phyloP scores from a whole-genome alignment of 2,888 invertebrate genomes.

The Geotrupes spiniger region DNA sequence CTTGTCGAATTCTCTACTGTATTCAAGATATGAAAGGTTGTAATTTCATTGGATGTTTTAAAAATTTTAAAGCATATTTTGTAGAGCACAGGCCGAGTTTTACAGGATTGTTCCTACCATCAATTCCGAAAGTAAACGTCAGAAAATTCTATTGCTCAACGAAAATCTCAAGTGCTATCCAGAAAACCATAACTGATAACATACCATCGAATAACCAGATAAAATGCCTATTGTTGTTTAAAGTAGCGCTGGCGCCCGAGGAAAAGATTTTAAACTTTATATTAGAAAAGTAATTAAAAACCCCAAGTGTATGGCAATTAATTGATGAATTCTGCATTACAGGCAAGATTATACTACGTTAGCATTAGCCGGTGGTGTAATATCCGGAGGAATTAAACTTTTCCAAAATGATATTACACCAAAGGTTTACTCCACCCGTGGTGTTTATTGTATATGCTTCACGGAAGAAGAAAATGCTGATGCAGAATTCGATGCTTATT shows the following conservation, averaged over 20 bases:
- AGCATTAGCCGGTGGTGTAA: slow-evolving; percentile 40
- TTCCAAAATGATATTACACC: slow-evolving; percentile 2
- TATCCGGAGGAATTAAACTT: slow-evolving; percentile 28
- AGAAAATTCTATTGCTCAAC: slow-evolving; percentile 1
- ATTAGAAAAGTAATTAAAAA: neutral
- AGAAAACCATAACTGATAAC: too few relatives aligned
- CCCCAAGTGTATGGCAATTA: neutral
- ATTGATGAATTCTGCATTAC: slow-evolving; percentile 13
- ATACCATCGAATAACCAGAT: slow-evolving; percentile 8
- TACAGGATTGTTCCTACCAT: slow-evolving; percentile 35
- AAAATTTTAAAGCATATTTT: neutral
- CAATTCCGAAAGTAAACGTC: slow-evolving; percentile 36
- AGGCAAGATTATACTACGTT: slow-evolving; percentile 30
- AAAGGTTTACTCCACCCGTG: neutral
- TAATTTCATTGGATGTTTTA: neutral
- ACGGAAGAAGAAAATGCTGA: slow-evolving; percentile 7
- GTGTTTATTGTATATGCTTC: slow-evolving; percentile 19
- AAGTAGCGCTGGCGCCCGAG: neutral
- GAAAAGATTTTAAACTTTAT: slow-evolving; percentile 1
- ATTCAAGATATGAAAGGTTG: neutral
- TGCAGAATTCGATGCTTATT: slow-evolving; percentile 21
- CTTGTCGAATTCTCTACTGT: slow-evolving; percentile 10
- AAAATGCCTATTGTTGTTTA: slow-evolving; percentile 10
- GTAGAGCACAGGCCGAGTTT: neutral
- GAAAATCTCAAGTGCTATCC: neutral